Evolutionary conservation across 2,888 invertebrate genomes (phyloP).

Genomic region (Lasioglossum figueresi): DNA sequence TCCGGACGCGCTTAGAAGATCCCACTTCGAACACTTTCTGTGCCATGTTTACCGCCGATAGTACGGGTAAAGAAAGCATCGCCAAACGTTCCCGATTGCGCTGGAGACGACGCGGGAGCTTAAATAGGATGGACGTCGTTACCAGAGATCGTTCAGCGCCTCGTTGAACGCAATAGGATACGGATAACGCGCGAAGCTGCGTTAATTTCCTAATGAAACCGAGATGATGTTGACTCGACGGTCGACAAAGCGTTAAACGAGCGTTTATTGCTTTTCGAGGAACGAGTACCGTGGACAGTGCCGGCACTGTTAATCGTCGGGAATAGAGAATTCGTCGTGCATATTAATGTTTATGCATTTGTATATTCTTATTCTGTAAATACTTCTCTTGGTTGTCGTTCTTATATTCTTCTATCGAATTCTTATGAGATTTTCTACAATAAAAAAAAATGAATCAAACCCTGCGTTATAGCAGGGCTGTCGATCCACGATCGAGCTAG

Average conservation of each 20-base stretch:
- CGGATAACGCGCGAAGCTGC: neutral
- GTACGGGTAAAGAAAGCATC: neutral
- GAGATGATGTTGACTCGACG: neutral
- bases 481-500: too few species aligned
- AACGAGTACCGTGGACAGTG: neutral
- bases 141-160: neutral
- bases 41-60: too few species aligned
- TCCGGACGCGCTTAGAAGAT: too few species aligned
- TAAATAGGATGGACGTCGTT: neutral
- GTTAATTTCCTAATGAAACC: neutral
- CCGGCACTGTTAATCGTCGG: neutral
- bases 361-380: too few species aligned
- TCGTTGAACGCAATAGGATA: neutral
- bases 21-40: too few species aligned
- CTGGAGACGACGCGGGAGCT: neutral
- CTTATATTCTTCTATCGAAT: too few species aligned
- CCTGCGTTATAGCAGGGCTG: too few species aligned
- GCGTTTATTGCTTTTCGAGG: neutral
- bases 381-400: too few species aligned
- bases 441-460: too few species aligned
- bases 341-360: too few species aligned
- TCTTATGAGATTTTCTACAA: too few species aligned
- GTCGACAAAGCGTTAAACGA: neutral
- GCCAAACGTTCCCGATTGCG: neutral
- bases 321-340: neutral